A percentile compares a stretch with the other conserved stretches of the same genome.
These are phyloP conservation scores for Cyprinodon brontotheroides DNA, from an alignment of 2,113 vertebrate genomes.

Conservation along the genomic window DNA sequence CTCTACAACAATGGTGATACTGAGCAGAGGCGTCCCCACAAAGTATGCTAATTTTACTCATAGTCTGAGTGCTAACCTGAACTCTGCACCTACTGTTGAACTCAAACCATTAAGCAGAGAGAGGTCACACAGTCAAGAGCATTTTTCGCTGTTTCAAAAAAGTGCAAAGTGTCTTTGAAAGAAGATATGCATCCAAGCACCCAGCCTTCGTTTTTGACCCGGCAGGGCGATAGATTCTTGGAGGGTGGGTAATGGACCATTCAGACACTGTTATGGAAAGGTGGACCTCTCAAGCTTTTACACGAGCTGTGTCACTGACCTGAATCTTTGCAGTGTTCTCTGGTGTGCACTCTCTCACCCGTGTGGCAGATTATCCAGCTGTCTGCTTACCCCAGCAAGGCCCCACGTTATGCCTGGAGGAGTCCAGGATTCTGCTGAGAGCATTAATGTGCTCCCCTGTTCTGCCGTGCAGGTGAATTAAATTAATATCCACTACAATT, in stretches of 20 bases:
- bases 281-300: constrained; percentile 65
- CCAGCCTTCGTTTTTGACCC: constrained; percentile 33
- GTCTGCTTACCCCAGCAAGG: constrained; percentile 47
- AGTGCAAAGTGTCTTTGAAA: constrained; percentile 34
- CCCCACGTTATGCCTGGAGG: constrained; percentile 56
- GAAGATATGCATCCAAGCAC: constrained; percentile 50
- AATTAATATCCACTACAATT: constrained; percentile 56
- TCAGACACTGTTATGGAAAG: constrained; percentile 64
- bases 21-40: constrained; percentile 20
- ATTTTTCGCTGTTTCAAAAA: constrained; percentile 35
- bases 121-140: constrained; percentile 9
- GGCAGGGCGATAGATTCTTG: constrained; percentile 44
- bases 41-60: constrained; percentile 40
- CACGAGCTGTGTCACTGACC: constrained; percentile 63
- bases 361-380: constrained; percentile 49
- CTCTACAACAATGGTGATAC: constrained; percentile 31
- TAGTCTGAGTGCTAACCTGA: constrained; percentile 60
- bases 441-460: constrained; percentile 50
- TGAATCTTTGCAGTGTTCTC: constrained; percentile 60
- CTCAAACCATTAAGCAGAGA: constrained; percentile 12
- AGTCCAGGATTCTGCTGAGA: constrained; percentile 54
- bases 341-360: constrained; percentile 48
- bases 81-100: constrained; percentile 34
- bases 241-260: constrained; percentile 62
- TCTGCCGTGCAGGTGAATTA: constrained; percentile 46